Percentiles rank a stretch among this genome's conserved stretches.
Conservation (phyloP, 2,797 vertebrate species). For the Clarias pachynema region DNA sequence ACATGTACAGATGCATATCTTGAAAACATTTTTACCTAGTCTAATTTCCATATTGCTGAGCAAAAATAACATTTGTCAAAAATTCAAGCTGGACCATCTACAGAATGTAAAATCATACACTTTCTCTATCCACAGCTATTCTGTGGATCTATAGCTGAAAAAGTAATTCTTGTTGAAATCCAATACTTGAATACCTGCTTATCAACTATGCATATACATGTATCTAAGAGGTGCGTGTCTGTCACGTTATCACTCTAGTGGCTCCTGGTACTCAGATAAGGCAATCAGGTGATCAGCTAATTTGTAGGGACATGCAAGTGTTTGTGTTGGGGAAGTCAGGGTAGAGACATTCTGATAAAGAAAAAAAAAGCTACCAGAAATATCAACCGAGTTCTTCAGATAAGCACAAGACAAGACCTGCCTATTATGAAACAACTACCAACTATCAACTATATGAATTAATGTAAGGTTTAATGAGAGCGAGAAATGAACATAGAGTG, state of each 20-base stretch:
- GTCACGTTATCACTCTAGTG: slow-evolving; percentile 64
- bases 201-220: slow-evolving; percentile 50
- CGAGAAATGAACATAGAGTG: neutral
- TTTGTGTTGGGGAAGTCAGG: slow-evolving; percentile 18
- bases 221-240: slow-evolving; percentile 50
- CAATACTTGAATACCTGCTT: slow-evolving; percentile 17
- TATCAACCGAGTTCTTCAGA: slow-evolving; percentile 63
- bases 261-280: slow-evolving; percentile 69
- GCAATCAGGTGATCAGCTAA: slow-evolving; percentile 64
- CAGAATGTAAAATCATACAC: neutral
- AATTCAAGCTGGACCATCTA: neutral
- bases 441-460: neutral
- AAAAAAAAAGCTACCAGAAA: slow-evolving; percentile 52
- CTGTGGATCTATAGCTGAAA: neutral
- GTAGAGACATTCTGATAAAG: slow-evolving; percentile 35
- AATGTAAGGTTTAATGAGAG: neutral
- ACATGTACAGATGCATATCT: slow-evolving; percentile 7
- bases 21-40: neutral
- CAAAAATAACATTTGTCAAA: neutral
- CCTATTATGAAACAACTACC: slow-evolving; percentile 48
- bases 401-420: slow-evolving; percentile 66
- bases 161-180: slow-evolving; percentile 4
- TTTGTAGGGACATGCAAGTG: slow-evolving; percentile 25
- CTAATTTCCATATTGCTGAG: neutral
- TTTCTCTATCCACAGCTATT: neutral